Base-by-base conservation (phyloP, 2,888 invertebrate species). In the Apamea epomidion region DNA sequence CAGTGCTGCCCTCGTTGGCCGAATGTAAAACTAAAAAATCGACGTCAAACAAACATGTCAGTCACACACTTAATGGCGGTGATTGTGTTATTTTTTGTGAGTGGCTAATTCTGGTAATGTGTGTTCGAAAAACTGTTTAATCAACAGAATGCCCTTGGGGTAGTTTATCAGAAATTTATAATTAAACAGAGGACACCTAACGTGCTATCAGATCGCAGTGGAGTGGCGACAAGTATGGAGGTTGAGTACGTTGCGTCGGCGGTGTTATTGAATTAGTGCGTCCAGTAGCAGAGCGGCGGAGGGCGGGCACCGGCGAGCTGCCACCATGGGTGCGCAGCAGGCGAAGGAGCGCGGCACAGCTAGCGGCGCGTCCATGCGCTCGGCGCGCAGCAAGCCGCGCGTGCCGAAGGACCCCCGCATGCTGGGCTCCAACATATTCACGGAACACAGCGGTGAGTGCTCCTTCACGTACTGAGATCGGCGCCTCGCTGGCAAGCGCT, bases 381-480 rank as follows among this genome's bases (percentile, higher is more conserved):
- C 98, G 88, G 97, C 98, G 84, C 98, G 98, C 93, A 98, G 97
- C 94, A 98, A 98, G 97, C 98, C 98, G 91, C 97, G 98, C 93
- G 97, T 97, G 92, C 97, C 98, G 85, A 98, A 98, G 97, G 99
- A 99, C 97, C 98, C 98, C 94, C 98, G 98, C 95, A 98, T 98
- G 92, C 98, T 98, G 93, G 98, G 98, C 93, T 98, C 99, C 92
- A 99, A 99, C 97, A 99, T 99, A 95, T 99, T 99, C 97, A 99
- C 99, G 65, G 99, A 99, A 97, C 99, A 99, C 96, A 99, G 98
- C 97, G 99, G 99, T 99, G 97, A 98, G 98, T 97, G 58, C 67
- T 73, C 67, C 67, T 67, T 10, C 65, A 67, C 32, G 54, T 58
- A 0, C n/a, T 45, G 32, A 54, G 21, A 16, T 2, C 37, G 5